A percentile compares a stretch with the other conserved stretches of the same genome.
Evolutionary conservation across 2,113 vertebrate species (phyloP).

Genomic region (Hyperopisus bebe): DNA sequence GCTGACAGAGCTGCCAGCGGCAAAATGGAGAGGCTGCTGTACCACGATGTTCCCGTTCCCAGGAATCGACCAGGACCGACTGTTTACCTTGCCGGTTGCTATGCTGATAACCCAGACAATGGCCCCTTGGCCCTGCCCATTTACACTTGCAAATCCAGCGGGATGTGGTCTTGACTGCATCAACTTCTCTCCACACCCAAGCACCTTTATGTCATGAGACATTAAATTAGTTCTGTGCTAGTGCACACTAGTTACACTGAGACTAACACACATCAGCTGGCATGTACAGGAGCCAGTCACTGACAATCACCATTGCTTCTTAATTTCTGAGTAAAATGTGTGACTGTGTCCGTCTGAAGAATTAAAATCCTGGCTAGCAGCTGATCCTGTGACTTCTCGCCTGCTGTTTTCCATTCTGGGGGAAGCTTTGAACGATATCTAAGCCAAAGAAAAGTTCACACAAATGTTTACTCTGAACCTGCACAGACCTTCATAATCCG

Average conservation of each 20-base stretch:
- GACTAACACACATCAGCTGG: not conserved
- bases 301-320: not conserved
- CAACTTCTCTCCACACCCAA: not conserved
- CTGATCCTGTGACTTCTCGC: not conserved
- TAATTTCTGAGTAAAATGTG: not conserved
- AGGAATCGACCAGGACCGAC: not conserved
- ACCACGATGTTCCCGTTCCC: not conserved
- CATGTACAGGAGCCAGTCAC: not conserved
- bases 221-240: not conserved
- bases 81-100: not conserved
- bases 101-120: not conserved
- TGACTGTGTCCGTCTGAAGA: not conserved
- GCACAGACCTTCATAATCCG: not conserved
- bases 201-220: not conserved
- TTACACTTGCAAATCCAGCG: not conserved
- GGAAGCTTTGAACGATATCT: not conserved
- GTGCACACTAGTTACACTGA: not conserved
- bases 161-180: not conserved
- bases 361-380: not conserved
- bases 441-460: not conserved
- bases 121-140: not conserved
- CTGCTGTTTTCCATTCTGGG: not conserved
- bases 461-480: not conserved
- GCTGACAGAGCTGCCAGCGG: too few species aligned
- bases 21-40: not conserved